Conservation (phyloP, 2,797 vertebrate genomes). For the Urocyon cinereoargenteus region DNA sequence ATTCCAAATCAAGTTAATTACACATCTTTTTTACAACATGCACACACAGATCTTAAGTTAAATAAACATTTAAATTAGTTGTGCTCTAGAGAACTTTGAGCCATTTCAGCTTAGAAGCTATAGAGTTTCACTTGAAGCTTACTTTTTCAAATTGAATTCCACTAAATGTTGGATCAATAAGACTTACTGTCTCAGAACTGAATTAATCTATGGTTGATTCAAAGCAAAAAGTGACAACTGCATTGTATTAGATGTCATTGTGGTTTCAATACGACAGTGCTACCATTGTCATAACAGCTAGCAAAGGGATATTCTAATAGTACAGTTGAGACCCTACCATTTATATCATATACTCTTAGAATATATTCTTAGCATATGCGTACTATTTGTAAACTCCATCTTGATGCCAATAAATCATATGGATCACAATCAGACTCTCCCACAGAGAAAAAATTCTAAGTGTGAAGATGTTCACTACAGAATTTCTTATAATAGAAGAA, state of each 20-base stretch:
- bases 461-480: not conserved
- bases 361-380: not conserved
- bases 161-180: not conserved
- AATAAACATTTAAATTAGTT: constrained; percentile 58
- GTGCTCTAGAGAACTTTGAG: constrained; percentile 56
- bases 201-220: constrained; percentile 39
- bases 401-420: not conserved
- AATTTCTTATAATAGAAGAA: constrained; percentile 20
- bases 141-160: constrained; percentile 41
- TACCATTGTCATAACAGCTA: not conserved
- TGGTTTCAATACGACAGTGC: not conserved
- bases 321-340: not conserved
- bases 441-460: not conserved
- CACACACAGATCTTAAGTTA: constrained; percentile 26
- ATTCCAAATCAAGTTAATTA: constrained; percentile 49
- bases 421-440: not conserved
- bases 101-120: constrained; percentile 35
- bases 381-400: not conserved
- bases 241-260: not conserved
- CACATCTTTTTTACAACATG: constrained; percentile 56
- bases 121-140: constrained; percentile 26
- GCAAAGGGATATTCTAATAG: not conserved
- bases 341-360: not conserved
- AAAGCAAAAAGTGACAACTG: not conserved
- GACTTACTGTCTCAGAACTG: constrained; percentile 5